Conservation (phyloP, 2,888 invertebrate species). For the Ophioninae sp. region DNA sequence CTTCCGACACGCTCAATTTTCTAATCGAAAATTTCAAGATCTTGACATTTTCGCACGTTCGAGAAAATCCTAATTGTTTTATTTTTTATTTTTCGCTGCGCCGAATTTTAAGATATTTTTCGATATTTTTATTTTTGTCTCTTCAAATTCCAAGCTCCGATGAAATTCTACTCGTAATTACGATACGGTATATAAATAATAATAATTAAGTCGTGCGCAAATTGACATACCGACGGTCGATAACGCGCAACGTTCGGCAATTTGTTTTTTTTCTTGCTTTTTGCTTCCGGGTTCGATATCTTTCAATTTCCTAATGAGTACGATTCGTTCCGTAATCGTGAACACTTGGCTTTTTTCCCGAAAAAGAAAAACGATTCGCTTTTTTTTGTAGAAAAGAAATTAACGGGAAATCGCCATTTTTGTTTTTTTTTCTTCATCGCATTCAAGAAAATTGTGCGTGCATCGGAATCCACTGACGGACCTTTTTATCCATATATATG, state of each 20-base stretch:
- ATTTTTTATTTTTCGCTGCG: too few species aligned
- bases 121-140: neutral
- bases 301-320: neutral
- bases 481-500: neutral
- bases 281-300: neutral
- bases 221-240: neutral
- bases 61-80: too few species aligned
- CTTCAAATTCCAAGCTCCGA: neutral
- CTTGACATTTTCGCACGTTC: too few species aligned
- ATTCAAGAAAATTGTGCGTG: neutral
- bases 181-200: constrained; percentile 53
- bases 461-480: neutral
- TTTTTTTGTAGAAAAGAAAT: neutral
- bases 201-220: constrained; percentile 50
- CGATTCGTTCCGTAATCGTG: neutral
- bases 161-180: constrained; percentile 45
- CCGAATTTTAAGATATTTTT: neutral
- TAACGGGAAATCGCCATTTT: neutral
- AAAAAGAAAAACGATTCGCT: neutral
- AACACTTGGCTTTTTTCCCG: neutral
- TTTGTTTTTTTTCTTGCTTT: neutral
- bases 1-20: too few species aligned
- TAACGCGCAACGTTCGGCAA: neutral
- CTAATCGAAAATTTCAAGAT: neutral
- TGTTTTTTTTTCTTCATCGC: neutral